Conservation (phyloP, 2,113 vertebrate genomes). For the Paedocypris sp. region DNA sequence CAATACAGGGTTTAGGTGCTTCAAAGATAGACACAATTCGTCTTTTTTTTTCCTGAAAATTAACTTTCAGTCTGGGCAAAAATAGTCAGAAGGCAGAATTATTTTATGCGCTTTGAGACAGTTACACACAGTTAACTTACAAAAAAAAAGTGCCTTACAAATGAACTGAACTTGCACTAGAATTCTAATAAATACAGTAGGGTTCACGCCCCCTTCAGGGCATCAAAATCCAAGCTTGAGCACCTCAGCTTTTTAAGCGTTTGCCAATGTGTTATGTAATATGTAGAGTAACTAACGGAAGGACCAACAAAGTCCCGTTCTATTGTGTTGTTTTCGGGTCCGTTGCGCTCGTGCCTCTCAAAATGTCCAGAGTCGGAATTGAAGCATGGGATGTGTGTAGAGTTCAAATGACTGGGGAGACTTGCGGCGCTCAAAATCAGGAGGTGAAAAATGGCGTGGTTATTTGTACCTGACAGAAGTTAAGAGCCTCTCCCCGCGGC, state of each 20-base stretch:
- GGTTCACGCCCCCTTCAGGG: too few relatives aligned
- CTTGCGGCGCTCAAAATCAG: conserved; percentile 64
- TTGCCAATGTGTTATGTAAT: conserved; percentile 9
- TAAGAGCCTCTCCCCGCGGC: conserved; percentile 69
- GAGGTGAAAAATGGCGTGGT: conserved; percentile 67
- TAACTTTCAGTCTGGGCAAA: too few relatives aligned
- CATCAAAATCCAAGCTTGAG: too few relatives aligned
- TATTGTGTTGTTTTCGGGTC: conserved; percentile 32
- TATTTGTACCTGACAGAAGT: conserved; percentile 75
- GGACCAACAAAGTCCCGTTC: neutral
- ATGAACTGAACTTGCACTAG: neutral
- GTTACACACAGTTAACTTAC: too few relatives aligned
- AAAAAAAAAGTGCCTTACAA: too few relatives aligned
- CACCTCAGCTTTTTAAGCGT: too few relatives aligned
- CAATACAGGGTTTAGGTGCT: too few relatives aligned
- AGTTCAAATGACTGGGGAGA: conserved; percentile 65
- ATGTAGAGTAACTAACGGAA: neutral
- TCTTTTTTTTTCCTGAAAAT: too few relatives aligned
- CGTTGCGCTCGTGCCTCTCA: conserved; percentile 31
- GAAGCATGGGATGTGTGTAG: conserved; percentile 58
- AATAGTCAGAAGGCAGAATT: too few relatives aligned
- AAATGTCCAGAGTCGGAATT: conserved; percentile 45
- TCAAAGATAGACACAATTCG: too few relatives aligned
- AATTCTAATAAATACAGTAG: too few relatives aligned
- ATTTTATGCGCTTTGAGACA: too few relatives aligned